Evolutionary conservation across 2,113 vertebrate species (phyloP).

Genomic region (Grantiella picta): DNA sequence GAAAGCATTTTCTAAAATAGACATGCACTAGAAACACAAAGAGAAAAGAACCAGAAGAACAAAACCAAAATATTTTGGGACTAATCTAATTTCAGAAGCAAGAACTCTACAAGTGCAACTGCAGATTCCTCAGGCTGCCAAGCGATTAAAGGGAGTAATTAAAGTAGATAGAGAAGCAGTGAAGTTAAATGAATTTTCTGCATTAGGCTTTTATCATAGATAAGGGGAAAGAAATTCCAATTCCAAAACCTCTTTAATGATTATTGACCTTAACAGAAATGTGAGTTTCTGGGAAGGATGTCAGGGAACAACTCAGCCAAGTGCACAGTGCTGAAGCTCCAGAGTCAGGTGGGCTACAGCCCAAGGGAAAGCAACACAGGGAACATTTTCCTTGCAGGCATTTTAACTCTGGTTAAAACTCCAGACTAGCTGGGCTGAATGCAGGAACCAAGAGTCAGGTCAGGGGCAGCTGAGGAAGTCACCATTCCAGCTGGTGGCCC

Average conservation of each 20-base stretch:
- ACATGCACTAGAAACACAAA: not conserved
- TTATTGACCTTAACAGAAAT: not conserved
- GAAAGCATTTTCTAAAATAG: not conserved
- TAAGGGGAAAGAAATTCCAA: not conserved
- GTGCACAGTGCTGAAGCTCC: not conserved
- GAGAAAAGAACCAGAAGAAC: not conserved
- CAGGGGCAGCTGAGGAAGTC: not conserved
- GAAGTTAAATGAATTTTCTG: constrained; percentile 5
- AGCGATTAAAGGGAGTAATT: constrained; percentile 7
- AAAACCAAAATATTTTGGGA: not conserved
- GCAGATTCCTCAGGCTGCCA: not conserved
- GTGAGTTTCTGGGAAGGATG: not conserved
- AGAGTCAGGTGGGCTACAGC: not conserved
- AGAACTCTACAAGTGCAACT: not conserved
- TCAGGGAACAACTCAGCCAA: not conserved
- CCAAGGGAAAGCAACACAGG: not conserved
- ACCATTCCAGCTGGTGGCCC: not conserved
- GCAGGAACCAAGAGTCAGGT: not conserved
- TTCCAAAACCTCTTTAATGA: not conserved
- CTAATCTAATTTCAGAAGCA: not conserved
- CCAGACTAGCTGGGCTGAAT: not conserved
- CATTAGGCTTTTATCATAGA: not conserved
- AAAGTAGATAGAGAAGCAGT: not conserved
- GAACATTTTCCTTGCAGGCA: not conserved
- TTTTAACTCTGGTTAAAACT: not conserved